Percentiles rank a stretch among this genome's conserved stretches.
phyloP scores from a whole-genome alignment of 2,888 invertebrate genomes.

The Gymnoscelis rufifasciata region DNA sequence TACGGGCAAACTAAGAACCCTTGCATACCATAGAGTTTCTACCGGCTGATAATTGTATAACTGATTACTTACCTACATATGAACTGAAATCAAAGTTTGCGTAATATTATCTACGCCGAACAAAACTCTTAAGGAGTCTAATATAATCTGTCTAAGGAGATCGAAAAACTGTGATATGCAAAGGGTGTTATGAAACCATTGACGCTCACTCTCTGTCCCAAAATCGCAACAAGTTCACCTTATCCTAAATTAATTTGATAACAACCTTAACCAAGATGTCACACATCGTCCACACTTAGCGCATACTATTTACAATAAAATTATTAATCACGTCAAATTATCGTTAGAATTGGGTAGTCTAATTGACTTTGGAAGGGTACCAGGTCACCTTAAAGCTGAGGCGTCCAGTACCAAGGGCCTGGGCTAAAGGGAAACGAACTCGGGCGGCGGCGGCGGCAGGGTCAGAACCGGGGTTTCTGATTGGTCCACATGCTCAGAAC shows the following conservation, averaged over 20 bases:
- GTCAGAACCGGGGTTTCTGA: constrained; percentile 68
- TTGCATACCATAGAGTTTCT: neutral
- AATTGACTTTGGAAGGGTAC: constrained; percentile 70
- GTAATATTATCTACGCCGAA: no score
- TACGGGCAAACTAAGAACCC: neutral
- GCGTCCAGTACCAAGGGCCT: constrained; percentile 72
- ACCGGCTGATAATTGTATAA: no score
- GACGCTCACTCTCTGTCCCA: constrained; percentile 50
- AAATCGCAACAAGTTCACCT: constrained; percentile 61
- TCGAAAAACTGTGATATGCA: no score
- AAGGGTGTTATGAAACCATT: constrained; percentile 19
- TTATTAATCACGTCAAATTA: constrained; percentile 57
- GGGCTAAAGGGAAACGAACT: constrained; percentile 74
- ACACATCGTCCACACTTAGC: constrained; percentile 64
- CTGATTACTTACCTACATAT: no score
- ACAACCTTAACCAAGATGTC: constrained; percentile 73
- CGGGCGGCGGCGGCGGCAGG: constrained; percentile 79
- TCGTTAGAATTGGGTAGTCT: constrained; percentile 68
- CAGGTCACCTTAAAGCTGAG: constrained; percentile 71
- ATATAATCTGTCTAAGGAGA: no score
- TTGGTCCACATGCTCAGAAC: constrained; percentile 53
- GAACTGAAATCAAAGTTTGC: no score
- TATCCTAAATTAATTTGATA: constrained; percentile 66
- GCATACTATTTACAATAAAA: constrained; percentile 59
- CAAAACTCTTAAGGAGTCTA: no score